Base-by-base conservation (phyloP, 92 coral and sea anemone genomes). In the Porites lobata region DNA sequence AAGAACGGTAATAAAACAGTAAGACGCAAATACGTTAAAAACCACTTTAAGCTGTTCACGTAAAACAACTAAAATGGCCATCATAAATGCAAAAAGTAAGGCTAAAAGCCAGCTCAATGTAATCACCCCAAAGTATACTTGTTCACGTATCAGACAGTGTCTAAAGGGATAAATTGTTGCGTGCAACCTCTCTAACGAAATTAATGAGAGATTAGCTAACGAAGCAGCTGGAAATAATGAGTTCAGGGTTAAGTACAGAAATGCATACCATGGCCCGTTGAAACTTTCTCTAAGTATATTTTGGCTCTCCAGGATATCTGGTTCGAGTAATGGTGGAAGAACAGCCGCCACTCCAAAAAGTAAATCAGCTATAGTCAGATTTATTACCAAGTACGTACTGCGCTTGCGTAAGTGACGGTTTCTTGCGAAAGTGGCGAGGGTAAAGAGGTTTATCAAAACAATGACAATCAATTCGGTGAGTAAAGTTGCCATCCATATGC, bases 311-410 rank as follows among this genome's bases (percentile, higher is more conserved):
- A 61, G 15, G 21, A 9, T 26, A 11, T 53, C 17, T 53, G 52
- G 19, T n/a, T 56, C 4, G 50, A 2, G 13, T 12, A 56, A 4
- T 11, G 1, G 0, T 11, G 52, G 3, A 14, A 56, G 77, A 8
- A 22, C 77, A 2, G 76, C 8, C 18, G 69, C 64, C 9, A 26
- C 65, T n/a, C 76, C 76, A 6, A 68, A 66, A 8, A 81, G 10
- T 29, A 81, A 65, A 65, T 79, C 84, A 12, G 75, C 84, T 18
- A 79, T 19, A 19, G 75, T 56, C 51, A 76, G 81, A 54, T 32
- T 76, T 12, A 76, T 76, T 14, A 76, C 24, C 19, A 81, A 51
- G 77, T 53, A 81, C 22, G 75, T 68, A 67, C 24, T 13, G 52
- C 85, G 68, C 76, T 81, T 81, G 77, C 85, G 85, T 7, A 81